phyloP scores from a whole-genome alignment of 2,113 vertebrate genomes.

The Hoplias malabaricus region DNA sequence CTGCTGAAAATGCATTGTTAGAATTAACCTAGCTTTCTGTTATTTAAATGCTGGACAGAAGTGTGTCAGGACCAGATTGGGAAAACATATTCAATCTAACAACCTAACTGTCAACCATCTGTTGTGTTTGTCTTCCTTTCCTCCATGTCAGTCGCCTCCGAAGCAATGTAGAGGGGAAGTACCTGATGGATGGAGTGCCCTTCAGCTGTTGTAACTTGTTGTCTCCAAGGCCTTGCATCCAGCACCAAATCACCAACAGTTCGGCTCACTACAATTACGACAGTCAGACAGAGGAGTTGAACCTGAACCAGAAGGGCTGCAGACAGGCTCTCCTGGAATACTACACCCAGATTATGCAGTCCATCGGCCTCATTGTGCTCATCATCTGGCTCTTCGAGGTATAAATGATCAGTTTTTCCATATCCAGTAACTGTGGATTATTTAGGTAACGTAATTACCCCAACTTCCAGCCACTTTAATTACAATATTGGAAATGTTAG shows the following conservation, averaged over 20 bases:
- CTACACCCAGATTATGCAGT: slow-evolving; percentile 80
- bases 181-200: slow-evolving; percentile 81
- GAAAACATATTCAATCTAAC: no score
- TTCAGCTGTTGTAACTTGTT: slow-evolving; percentile 87
- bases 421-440: background rate
- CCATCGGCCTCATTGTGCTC: slow-evolving; percentile 76
- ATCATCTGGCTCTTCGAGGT: slow-evolving; percentile 90
- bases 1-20: no score
- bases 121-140: background rate
- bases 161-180: slow-evolving; percentile 82
- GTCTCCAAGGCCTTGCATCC: slow-evolving; percentile 86
- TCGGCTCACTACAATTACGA: slow-evolving; percentile 79
- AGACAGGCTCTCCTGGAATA: slow-evolving; percentile 80
- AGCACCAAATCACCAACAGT: slow-evolving; percentile 80
- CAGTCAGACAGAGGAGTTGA: slow-evolving; percentile 75
- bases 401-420: slow-evolving; percentile 4
- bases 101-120: background rate
- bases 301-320: slow-evolving; percentile 84
- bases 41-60: background rate
- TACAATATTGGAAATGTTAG: no score
- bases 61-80: background rate
- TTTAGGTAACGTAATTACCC: no score
- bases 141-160: slow-evolving; percentile 72
- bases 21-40: no score
- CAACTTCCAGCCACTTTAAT: no score